A percentile compares a stretch with the other conserved stretches of the same genome.
Conservation (phyloP, 2,888 invertebrate genomes). For the Bellardia pandia region DNA sequence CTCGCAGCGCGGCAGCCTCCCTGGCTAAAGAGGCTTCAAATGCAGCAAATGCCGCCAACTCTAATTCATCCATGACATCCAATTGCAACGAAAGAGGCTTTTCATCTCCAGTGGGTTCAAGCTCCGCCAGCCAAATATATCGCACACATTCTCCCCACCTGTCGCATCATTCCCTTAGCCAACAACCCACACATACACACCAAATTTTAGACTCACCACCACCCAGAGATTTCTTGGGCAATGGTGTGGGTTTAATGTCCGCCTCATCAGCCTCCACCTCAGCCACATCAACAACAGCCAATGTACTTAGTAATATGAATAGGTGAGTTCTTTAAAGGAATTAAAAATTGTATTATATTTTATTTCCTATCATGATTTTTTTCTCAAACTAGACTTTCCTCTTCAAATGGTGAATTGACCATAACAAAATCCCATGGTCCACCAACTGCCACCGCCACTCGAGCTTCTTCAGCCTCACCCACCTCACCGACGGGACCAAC, state of each 20-base stretch:
- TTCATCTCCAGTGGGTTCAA: constrained; percentile 78
- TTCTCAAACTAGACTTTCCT: constrained; percentile 86
- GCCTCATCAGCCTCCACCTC: constrained; percentile 76
- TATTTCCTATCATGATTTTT: not conserved
- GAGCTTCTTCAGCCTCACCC: constrained; percentile 79
- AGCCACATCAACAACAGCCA: constrained; percentile 77
- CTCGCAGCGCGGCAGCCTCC: constrained; percentile 73
- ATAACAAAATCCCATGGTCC: constrained; percentile 91
- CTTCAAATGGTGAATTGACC: constrained; percentile 92
- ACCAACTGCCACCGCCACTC: constrained; percentile 79
- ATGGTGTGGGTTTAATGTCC: constrained; percentile 75
- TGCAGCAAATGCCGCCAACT: constrained; percentile 50
- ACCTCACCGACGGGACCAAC: constrained; percentile 77
- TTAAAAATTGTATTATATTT: not conserved
- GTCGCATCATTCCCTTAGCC: constrained; percentile 74
- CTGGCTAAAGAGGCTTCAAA: constrained; percentile 69
- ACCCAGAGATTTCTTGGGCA: constrained; percentile 81
- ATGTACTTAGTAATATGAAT: constrained; percentile 88
- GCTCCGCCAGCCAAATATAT: constrained; percentile 76
- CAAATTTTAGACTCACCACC: constrained; percentile 79
- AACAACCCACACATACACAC: constrained; percentile 74
- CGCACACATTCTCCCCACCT: constrained; percentile 79
- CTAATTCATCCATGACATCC: constrained; percentile 68
- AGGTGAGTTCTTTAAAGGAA: constrained; percentile 84
- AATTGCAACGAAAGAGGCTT: constrained; percentile 80